Evolutionary conservation across 2,113 vertebrate genomes (phyloP).

Genomic region (Lagopus leucura): DNA sequence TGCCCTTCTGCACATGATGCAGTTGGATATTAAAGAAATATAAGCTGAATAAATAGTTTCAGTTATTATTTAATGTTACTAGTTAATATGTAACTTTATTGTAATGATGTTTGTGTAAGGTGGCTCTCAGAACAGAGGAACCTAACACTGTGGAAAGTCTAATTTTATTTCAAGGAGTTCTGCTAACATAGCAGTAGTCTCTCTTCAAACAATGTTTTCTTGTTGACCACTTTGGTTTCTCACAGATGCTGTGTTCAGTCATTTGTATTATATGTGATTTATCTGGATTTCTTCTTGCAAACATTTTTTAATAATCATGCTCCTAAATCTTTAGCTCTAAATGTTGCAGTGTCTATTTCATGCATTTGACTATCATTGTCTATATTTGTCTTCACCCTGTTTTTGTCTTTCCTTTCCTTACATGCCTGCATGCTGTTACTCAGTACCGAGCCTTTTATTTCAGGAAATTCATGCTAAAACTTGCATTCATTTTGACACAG

Average conservation of each 20-base stretch:
- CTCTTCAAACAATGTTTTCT: not conserved
- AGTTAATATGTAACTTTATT: not conserved
- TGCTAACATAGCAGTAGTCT: not conserved
- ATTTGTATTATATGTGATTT: not conserved
- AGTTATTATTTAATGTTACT: not conserved
- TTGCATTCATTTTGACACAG: constrained; percentile 71
- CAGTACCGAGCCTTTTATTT: constrained; percentile 70
- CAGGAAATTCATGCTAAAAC: constrained; percentile 72
- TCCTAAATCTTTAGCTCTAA: constrained; percentile 15
- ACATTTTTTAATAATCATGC: not conserved
- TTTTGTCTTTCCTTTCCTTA: constrained; percentile 66
- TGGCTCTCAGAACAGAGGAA: not conserved
- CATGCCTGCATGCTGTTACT: constrained; percentile 71
- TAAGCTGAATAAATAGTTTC: not conserved
- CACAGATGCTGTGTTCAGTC: not conserved
- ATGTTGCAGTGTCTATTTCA: constrained; percentile 32
- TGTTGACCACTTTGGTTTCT: not conserved
- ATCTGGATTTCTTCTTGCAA: not conserved
- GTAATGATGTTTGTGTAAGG: not conserved
- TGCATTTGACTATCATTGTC: constrained; percentile 55
- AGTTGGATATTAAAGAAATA: not conserved
- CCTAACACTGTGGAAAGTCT: not conserved
- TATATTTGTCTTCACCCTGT: constrained; percentile 56
- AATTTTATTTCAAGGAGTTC: not conserved
- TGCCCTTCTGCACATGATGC: not conserved